These are phyloP conservation scores for Hypothenemus hampei DNA, from an alignment of 1,140 invertebrate genomes.

Conservation along the genomic window DNA sequence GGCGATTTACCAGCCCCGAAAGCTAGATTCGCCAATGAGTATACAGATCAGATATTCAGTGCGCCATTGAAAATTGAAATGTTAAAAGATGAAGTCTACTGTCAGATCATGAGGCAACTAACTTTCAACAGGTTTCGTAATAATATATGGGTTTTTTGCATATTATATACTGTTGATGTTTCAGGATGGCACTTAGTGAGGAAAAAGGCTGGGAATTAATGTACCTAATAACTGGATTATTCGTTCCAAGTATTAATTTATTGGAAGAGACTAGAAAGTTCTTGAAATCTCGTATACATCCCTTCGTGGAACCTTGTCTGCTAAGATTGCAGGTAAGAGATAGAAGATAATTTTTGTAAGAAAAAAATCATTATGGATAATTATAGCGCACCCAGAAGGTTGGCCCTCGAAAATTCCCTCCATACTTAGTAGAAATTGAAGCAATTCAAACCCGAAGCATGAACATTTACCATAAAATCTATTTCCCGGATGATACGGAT, in stretches of 20 bases:
- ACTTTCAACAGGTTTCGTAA: constrained; percentile 77
- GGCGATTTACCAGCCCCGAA: constrained; percentile 81
- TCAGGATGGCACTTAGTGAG: constrained; percentile 69
- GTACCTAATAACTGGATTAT: constrained; percentile 85
- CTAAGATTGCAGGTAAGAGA: constrained; percentile 65
- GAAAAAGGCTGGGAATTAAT: constrained; percentile 90
- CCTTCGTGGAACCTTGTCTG: constrained; percentile 75
- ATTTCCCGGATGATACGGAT: constrained; percentile 90
- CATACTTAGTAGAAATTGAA: constrained; percentile 91
- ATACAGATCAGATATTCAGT: constrained; percentile 87
- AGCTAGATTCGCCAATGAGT: constrained; percentile 62
- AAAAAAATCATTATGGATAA: neutral
- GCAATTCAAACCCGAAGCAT: constrained; percentile 91
- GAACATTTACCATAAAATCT: constrained; percentile 90
- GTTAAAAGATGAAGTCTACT: constrained; percentile 87
- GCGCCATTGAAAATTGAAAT: constrained; percentile 69
- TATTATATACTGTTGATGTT: neutral
- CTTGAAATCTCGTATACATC: constrained; percentile 70
- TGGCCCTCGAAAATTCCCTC: constrained; percentile 79
- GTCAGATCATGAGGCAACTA: constrained; percentile 91
- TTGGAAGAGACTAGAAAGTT: constrained; percentile 63
- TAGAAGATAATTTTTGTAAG: neutral
- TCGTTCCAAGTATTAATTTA: constrained; percentile 61
- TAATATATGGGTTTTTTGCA: no score
- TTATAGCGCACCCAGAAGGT: constrained; percentile 55